Conservation (phyloP, 2,113 vertebrate genomes). For the Marcusenius ussheri region DNA sequence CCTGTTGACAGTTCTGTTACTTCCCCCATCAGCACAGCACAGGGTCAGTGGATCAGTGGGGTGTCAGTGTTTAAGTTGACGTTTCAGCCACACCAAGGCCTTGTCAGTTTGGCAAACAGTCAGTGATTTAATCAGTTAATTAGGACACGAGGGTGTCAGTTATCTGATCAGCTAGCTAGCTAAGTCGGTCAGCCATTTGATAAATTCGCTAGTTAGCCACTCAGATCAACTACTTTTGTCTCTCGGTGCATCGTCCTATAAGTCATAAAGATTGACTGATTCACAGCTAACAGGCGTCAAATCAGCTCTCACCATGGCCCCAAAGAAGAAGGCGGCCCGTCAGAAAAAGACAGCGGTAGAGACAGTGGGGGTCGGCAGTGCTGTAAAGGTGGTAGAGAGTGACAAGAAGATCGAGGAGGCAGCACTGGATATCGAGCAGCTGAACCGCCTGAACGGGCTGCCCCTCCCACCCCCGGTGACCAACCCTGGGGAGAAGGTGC, state of each 20-base stretch:
- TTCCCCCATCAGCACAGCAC: slow-evolving; percentile 13
- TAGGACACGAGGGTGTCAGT: neutral
- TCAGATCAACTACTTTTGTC: neutral
- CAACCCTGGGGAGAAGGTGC: slow-evolving; percentile 58
- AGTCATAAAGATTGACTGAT: neutral
- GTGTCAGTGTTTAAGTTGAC: neutral
- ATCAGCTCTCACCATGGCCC: slow-evolving; percentile 53
- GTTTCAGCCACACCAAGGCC: neutral
- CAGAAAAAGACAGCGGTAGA: slow-evolving; percentile 50
- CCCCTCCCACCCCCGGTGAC: slow-evolving; percentile 56
- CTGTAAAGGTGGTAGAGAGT: slow-evolving; percentile 47
- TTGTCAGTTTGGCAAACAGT: slow-evolving; percentile 14
- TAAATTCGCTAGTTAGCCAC: neutral
- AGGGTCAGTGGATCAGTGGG: neutral
- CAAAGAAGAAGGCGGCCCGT: slow-evolving; percentile 69
- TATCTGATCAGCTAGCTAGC: neutral
- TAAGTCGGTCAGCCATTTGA: neutral
- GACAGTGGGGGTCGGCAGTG: slow-evolving; percentile 43
- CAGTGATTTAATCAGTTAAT: slow-evolving; percentile 9
- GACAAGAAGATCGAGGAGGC: slow-evolving; percentile 61
- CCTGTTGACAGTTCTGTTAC: slow-evolving; percentile 13
- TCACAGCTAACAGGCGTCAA: neutral
- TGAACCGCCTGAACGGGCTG: slow-evolving; percentile 60
- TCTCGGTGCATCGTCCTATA: slow-evolving; percentile 10
- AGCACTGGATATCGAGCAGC: slow-evolving; percentile 62